Evolutionary conservation across 2,888 invertebrate genomes (phyloP).

Genomic region (Anthoptus insignis): DNA sequence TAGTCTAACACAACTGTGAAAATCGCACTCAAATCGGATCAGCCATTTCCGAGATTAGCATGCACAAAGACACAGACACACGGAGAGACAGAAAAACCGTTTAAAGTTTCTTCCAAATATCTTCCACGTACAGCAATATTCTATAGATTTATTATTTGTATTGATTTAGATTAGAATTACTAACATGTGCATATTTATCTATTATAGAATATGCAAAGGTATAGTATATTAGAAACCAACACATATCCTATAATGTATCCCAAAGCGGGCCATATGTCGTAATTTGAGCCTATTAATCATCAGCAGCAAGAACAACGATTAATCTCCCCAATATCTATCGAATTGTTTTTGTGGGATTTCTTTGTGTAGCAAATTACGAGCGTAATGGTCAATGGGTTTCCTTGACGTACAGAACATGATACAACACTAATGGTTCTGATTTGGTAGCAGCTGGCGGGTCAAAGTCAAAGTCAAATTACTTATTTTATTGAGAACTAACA

Average conservation of each 20-base stretch:
- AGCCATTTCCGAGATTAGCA: too few species aligned
- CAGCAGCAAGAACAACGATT: constrained; percentile 26
- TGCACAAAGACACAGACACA: too few species aligned
- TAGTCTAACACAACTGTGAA: too few species aligned
- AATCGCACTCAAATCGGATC: too few species aligned
- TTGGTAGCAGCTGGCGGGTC: not conserved
- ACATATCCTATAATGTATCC: constrained; percentile 11
- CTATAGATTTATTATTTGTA: too few species aligned
- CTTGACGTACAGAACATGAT: not conserved
- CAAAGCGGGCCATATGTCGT: not conserved
- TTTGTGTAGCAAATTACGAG: constrained; percentile 22
- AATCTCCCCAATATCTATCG: constrained; percentile 29
- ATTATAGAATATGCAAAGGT: not conserved
- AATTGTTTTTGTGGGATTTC: constrained; percentile 31
- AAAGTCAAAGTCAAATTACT: too few species aligned
- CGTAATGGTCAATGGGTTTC: constrained; percentile 12
- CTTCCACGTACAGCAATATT: too few species aligned
- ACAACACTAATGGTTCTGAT: not conserved
- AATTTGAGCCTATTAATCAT: constrained; percentile 29
- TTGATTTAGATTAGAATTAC: too few species aligned
- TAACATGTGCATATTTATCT: too few species aligned
- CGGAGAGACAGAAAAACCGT: too few species aligned
- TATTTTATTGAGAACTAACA: too few species aligned
- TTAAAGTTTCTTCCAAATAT: too few species aligned
- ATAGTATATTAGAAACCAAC: not conserved